phyloP scores from a whole-genome alignment of 1,140 invertebrate genomes.

The Druon quercuslanigerum region DNA sequence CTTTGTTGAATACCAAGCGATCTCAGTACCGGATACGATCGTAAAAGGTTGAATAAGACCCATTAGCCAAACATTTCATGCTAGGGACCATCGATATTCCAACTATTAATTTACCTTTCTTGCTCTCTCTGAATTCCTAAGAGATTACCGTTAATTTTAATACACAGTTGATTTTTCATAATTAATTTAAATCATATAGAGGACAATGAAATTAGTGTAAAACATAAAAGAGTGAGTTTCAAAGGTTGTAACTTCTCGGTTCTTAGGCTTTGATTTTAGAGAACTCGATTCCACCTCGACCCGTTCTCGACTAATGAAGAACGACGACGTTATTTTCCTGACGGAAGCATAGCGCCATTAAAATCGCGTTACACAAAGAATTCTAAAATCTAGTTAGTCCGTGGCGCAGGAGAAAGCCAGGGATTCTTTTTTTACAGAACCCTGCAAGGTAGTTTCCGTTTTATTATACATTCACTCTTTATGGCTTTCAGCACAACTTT shows the following conservation, averaged over 20 bases:
- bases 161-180: no score
- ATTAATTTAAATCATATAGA: no score
- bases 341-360: conserved; percentile 36
- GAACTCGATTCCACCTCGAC: conserved; percentile 1
- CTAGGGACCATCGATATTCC: conserved; percentile 36
- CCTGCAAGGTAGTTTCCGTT: neutral
- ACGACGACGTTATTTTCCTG: conserved; percentile 42
- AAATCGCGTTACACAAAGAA: conserved; percentile 33
- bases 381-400: conserved; percentile 17
- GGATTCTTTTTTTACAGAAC: neutral
- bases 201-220: neutral
- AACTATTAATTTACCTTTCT: conserved; percentile 44
- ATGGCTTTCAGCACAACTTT: neutral
- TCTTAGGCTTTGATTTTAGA: conserved; percentile 4
- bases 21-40: conserved; percentile 37
- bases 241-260: neutral
- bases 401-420: neutral
- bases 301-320: conserved; percentile 42
- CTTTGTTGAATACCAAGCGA: conserved; percentile 44
- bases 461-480: neutral
- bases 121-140: neutral
- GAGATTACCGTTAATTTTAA: neutral
- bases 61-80: conserved; percentile 40
- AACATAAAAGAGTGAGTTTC: conserved; percentile 1
- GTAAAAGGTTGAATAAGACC: conserved; percentile 56